phyloP scores from a whole-genome alignment of 2,113 vertebrate genomes.

The Cottus gobio region DNA sequence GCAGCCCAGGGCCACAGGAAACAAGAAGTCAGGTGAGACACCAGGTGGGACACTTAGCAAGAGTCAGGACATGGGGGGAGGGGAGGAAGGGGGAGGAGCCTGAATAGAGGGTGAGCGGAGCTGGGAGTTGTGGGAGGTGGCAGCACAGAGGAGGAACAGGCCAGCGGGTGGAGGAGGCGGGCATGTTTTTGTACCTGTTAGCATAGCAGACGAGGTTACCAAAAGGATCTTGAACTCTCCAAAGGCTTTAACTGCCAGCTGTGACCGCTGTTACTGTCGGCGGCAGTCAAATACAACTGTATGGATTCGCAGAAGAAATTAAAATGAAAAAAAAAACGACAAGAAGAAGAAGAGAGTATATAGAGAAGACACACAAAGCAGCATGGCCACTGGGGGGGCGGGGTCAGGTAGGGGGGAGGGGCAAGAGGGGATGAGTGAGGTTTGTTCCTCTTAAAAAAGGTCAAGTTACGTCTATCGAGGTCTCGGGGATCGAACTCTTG shows the following conservation, averaged over 20 bases:
- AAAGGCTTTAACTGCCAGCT: conserved; percentile 97
- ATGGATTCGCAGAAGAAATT: conserved; percentile 80
- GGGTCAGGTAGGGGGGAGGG: conserved; percentile 19
- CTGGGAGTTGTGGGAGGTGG: conserved; percentile 65
- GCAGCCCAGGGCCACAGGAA: conserved; percentile 67
- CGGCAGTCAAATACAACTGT: conserved; percentile 96
- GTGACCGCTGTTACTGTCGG: conserved; percentile 93
- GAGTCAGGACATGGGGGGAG: conserved; percentile 57
- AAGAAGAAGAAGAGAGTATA: conserved; percentile 83
- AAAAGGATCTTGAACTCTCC: conserved; percentile 93
- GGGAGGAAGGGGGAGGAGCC: conserved; percentile 40
- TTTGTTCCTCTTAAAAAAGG: conserved; percentile 5
- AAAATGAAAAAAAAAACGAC: conserved; percentile 48
- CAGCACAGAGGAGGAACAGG: conserved; percentile 66
- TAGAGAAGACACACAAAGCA: conserved; percentile 78
- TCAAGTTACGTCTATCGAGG: not conserved
- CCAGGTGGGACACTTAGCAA: conserved; percentile 58
- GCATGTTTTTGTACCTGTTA: conserved; percentile 90
- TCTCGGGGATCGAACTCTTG: not conserved
- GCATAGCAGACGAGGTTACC: conserved; percentile 89
- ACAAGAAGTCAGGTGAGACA: conserved; percentile 66
- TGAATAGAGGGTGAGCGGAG: conserved; percentile 72
- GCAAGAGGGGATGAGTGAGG: conserved; percentile 13
- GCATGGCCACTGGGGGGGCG: conserved; percentile 69
- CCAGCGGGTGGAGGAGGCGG: conserved; percentile 71